Percentiles rank a stretch among this genome's conserved stretches.
Conservation (phyloP, 2,113 vertebrate species). For the Lophura nycthemera region DNA sequence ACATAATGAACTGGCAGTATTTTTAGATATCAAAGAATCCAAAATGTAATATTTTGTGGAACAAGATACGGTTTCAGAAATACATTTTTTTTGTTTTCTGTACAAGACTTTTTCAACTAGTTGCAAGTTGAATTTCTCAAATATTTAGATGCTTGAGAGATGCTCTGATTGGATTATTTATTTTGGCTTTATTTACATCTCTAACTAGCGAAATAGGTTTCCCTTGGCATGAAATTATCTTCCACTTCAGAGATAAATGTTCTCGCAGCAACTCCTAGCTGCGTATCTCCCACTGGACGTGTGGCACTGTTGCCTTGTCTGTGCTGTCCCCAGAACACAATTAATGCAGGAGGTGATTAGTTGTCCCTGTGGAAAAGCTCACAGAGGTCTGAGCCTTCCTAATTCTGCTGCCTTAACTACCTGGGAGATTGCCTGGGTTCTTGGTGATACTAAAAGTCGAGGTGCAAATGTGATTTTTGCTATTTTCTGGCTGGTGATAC, state of each 20-base stretch:
- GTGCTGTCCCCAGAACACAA: not conserved
- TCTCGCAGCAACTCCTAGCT: not conserved
- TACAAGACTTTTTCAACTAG: not conserved
- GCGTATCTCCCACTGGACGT: not conserved
- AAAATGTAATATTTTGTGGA: rapidly evolving
- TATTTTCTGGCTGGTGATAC: not conserved
- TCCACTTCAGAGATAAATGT: not conserved
- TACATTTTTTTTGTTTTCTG: not conserved
- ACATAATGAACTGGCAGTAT: not conserved
- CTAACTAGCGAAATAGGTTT: not conserved
- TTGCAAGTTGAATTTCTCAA: not conserved
- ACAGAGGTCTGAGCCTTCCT: not conserved
- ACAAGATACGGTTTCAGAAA: not conserved
- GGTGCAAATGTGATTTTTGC: not conserved
- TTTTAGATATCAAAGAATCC: not conserved
- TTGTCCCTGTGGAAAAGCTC: not conserved
- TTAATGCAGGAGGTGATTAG: not conserved
- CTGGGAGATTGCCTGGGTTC: not conserved
- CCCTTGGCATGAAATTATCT: not conserved
- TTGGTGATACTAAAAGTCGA: not conserved
- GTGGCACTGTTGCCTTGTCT: not conserved
- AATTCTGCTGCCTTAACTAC: not conserved
- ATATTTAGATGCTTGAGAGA: not conserved
- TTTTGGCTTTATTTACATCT: not conserved
- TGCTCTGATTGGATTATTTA: not conserved